Evolutionary conservation across 2,113 vertebrate genomes (phyloP).

Genomic region (Paracanthobrama guichenoti): DNA sequence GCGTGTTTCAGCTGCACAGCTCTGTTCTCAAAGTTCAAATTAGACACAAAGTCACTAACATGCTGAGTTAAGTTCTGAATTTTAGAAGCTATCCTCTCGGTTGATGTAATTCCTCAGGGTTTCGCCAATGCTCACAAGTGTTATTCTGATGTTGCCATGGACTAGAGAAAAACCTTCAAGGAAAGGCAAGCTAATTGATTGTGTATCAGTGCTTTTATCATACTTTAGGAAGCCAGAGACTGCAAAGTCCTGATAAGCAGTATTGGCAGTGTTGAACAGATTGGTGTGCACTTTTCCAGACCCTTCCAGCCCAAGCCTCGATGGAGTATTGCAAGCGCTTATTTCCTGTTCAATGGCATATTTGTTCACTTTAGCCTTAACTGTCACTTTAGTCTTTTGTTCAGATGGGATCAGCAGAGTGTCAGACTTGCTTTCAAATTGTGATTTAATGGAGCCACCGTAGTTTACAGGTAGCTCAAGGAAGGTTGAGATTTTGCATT

Average conservation of each 20-base stretch:
- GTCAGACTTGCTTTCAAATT: conserved; percentile 79
- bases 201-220: conserved; percentile 85
- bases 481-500: conserved; percentile 81
- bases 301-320: conserved; percentile 79
- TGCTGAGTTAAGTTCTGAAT: conserved; percentile 76
- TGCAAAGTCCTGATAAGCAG: conserved; percentile 81
- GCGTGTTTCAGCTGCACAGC: conserved; percentile 72
- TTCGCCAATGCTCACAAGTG: conserved; percentile 71
- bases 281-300: conserved; percentile 67
- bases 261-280: conserved; percentile 75
- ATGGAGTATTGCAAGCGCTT: conserved; percentile 80
- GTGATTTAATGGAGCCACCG: conserved; percentile 67
- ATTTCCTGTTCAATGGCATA: conserved; percentile 81
- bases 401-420: conserved; percentile 80
- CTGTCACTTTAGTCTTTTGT: conserved; percentile 77
- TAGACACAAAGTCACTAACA: conserved; percentile 74
- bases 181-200: conserved; percentile 81
- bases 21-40: conserved; percentile 76
- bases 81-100: conserved; percentile 66
- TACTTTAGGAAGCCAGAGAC: conserved; percentile 85
- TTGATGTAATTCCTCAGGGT: conserved; percentile 74
- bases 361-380: conserved; percentile 83
- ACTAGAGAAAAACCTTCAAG: conserved; percentile 75
- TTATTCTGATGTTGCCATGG: conserved; percentile 76
- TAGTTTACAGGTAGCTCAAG: conserved; percentile 70